phyloP scores from a whole-genome alignment of 2,888 invertebrate species.

The Philonicus albiceps region DNA sequence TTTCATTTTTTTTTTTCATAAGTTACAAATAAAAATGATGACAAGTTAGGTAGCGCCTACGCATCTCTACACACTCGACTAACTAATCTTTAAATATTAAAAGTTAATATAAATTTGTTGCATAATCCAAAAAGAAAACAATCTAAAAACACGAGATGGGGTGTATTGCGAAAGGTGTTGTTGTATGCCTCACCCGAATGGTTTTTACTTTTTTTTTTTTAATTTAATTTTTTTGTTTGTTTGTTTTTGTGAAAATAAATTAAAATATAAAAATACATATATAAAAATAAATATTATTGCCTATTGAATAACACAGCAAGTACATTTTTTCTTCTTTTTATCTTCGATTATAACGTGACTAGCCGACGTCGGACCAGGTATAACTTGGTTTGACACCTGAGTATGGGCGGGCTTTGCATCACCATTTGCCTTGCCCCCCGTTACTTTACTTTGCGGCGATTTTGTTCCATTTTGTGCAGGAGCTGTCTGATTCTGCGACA shows the following conservation, averaged over 20 bases:
- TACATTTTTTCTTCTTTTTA: slow-evolving; percentile 95
- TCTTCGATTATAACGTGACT: slow-evolving; percentile 83
- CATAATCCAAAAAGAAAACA: slow-evolving; percentile 41
- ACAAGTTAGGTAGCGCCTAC: slow-evolving; percentile 46
- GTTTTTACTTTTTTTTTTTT: too few relatives aligned
- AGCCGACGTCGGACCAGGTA: slow-evolving; percentile 81
- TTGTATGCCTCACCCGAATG: slow-evolving; percentile 12
- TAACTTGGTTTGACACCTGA: slow-evolving; percentile 67
- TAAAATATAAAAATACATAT: slow-evolving; percentile 47
- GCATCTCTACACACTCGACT: slow-evolving; percentile 43
- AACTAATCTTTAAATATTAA: slow-evolving; percentile 42
- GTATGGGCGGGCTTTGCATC: slow-evolving; percentile 57
- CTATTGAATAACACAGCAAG: slow-evolving; percentile 93
- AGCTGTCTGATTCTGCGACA: slow-evolving; percentile 60
- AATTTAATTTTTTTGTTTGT: too few relatives aligned
- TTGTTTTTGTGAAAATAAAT: slow-evolving; percentile 46
- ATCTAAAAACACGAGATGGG: slow-evolving; percentile 44
- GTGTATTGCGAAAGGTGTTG: not conserved
- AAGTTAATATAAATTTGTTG: slow-evolving; percentile 46
- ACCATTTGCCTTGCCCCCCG: slow-evolving; percentile 49
- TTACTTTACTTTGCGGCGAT: slow-evolving; percentile 57
- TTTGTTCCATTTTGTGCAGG: slow-evolving; percentile 63
- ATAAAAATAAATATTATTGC: slow-evolving; percentile 50
- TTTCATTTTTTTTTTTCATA: slow-evolving; percentile 43
- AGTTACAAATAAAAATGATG: slow-evolving; percentile 47